These are phyloP conservation scores for Amblyjoppa proteus DNA, from an alignment of 2,888 invertebrate species.

Conservation along the genomic window DNA sequence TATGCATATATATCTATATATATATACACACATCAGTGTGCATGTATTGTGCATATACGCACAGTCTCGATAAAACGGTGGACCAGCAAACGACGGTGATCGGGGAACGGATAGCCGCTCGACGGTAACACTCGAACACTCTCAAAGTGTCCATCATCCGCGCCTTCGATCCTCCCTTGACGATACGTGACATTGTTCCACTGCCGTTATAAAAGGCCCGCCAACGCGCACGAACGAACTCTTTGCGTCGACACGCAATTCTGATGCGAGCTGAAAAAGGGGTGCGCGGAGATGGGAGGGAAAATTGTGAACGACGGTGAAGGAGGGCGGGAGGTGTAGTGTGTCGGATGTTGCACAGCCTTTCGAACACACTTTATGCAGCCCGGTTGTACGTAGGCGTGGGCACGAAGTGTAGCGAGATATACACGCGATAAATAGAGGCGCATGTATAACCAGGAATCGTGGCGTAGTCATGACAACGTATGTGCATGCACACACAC, in stretches of 20 bases:
- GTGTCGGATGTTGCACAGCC: constrained; percentile 35
- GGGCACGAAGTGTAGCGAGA: constrained; percentile 1
- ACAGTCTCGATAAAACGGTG: not conserved
- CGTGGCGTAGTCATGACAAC: constrained; percentile 74
- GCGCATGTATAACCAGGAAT: constrained; percentile 14
- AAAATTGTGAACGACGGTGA: not conserved
- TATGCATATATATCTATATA: not conserved
- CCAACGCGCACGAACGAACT: constrained; percentile 23
- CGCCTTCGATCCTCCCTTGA: constrained; percentile 13
- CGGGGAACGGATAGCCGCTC: constrained; percentile 2
- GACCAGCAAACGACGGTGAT: not conserved
- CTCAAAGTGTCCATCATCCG: constrained; percentile 26
- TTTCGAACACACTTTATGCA: constrained; percentile 29
- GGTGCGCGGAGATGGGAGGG: constrained; percentile 11
- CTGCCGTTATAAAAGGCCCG: constrained; percentile 9
- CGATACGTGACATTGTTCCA: constrained; percentile 33
- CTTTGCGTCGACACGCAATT: not conserved
- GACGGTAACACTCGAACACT: constrained; percentile 15
- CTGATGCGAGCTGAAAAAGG: constrained; percentile 23
- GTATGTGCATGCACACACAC: constrained; percentile 61
- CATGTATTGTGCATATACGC: not conserved
- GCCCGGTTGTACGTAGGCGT: not conserved
- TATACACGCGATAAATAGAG: constrained; percentile 24
- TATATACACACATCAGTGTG: no score
- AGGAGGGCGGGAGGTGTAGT: not conserved